These are phyloP conservation scores for Pocillopora grandis DNA, from an alignment of 92 coral and sea anemone genomes.

Conservation along the genomic window DNA sequence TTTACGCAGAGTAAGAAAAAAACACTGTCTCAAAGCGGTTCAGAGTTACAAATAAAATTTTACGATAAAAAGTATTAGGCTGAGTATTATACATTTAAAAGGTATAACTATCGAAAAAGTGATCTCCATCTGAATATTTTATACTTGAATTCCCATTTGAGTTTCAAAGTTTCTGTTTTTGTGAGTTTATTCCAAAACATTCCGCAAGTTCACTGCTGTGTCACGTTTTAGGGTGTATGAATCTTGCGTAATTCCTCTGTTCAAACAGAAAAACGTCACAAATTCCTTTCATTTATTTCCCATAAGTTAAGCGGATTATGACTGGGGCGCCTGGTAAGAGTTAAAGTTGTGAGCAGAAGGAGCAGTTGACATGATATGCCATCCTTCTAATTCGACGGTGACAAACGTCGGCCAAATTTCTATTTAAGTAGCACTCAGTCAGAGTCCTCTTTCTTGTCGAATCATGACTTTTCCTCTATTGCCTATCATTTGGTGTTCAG, in stretches of 20 bases:
- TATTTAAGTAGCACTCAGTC: too few relatives aligned
- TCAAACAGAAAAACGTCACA: background rate
- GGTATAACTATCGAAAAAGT: background rate
- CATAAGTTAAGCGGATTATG: slow-evolving; percentile 12
- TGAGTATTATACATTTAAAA: background rate
- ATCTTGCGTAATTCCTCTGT: background rate
- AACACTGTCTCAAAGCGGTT: background rate
- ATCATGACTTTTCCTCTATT: too few relatives aligned
- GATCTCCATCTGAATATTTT: background rate
- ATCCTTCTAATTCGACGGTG: too few relatives aligned
- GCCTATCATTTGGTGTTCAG: too few relatives aligned
- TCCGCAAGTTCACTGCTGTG: background rate
- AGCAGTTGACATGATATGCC: background rate
- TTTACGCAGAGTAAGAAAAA: background rate
- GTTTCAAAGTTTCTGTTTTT: background rate
- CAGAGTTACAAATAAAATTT: background rate
- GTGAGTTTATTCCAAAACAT: background rate
- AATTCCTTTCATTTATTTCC: background rate
- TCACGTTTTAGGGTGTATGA: background rate
- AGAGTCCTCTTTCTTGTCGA: too few relatives aligned
- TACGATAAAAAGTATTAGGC: background rate
- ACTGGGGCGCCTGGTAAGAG: background rate
- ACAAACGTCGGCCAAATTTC: too few relatives aligned
- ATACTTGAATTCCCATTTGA: background rate
- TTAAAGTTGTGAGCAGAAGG: background rate